phyloP scores from a whole-genome alignment of 2,888 invertebrate species.

The Drosophila nr. perissopoda region DNA sequence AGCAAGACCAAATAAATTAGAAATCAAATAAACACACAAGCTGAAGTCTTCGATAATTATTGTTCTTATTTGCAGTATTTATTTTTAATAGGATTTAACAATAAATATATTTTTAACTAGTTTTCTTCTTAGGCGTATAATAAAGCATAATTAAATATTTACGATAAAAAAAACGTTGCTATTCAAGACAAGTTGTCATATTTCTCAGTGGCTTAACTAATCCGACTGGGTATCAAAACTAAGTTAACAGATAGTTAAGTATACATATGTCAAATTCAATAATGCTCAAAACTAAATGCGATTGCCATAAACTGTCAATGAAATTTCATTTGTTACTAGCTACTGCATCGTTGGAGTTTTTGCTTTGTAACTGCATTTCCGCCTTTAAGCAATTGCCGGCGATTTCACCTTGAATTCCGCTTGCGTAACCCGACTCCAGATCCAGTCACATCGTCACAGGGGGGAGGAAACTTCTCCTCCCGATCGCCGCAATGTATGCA shows the following conservation, averaged over 20 bases:
- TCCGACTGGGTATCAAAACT: slow-evolving; percentile 6
- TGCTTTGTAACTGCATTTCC: slow-evolving; percentile 42
- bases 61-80: neutral
- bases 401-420: slow-evolving; percentile 71
- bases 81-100: neutral
- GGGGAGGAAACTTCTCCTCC: slow-evolving; percentile 1
- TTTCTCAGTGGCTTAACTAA: slow-evolving; percentile 9
- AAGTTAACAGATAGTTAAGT: slow-evolving; percentile 3
- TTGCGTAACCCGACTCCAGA: slow-evolving; percentile 56
- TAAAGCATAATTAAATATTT: neutral
- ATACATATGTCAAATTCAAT: slow-evolving; percentile 12
- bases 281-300: slow-evolving; percentile 47
- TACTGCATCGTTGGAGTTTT: slow-evolving; percentile 7
- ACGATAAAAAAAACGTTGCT: neutral
- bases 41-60: neutral
- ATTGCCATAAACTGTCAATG: slow-evolving; percentile 53
- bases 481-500: slow-evolving; percentile 48
- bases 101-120: neutral
- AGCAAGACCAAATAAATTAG: too few species aligned
- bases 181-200: too few species aligned
- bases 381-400: slow-evolving; percentile 45
- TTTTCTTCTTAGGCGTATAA: neutral
- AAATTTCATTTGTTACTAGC: slow-evolving; percentile 24
- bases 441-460: slow-evolving; percentile 25
- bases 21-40: neutral